Evolutionary conservation across 2,888 invertebrate genomes (phyloP), one percentile per base, ranked within the genome.

Genomic region (Diachrysia chrysitis): DNA sequence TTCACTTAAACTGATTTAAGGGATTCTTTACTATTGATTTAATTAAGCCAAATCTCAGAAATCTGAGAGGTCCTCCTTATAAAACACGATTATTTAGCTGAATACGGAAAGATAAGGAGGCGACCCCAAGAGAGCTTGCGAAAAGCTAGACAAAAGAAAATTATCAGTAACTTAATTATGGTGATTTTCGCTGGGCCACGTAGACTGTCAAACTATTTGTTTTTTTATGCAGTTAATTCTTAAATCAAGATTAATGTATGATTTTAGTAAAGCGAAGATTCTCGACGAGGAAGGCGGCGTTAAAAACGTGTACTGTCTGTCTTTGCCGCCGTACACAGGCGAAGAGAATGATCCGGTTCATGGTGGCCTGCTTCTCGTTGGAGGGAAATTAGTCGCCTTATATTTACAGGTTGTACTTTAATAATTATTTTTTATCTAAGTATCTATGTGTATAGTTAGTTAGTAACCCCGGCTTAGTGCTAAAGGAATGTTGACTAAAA

Each of bases 351-450:
- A 93, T 59, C 88, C 91, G 0, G 79, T 92, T 4, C 94, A 94
- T 60, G 94, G 94, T 3, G 86, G 90, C 32, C 69, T 94, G 56
- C 87, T 94, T 17, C 73, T 94, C 21, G 84, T 88, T 37, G 90
- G 85, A 23, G 93, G 90, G 10, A 93, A 94, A 82, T 83, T 94
- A 53, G 87, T 92, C 66, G 93, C 90, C 6, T 70, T 94, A 12
- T 93, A 92, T 76, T 86, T 93, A 71, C 90, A 94, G 93, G 94
- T 92, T 70, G 48, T 32, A 59, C 29, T 58, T 21, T 21, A 12
- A 21, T 2, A 3, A 12, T 21, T 3, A 32, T 0, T 9, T 10
- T 32, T 32, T 9, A 7, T 32, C 9, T 6, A 7, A 32, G 9
- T 32, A 32, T 51, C 0, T 21, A 21, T 42, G 3, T 9, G 2